Percentiles rank a stretch among this genome's conserved stretches.
Evolutionary conservation across 2,113 vertebrate species (phyloP).

Genomic region (Peromyscus maniculatus): DNA sequence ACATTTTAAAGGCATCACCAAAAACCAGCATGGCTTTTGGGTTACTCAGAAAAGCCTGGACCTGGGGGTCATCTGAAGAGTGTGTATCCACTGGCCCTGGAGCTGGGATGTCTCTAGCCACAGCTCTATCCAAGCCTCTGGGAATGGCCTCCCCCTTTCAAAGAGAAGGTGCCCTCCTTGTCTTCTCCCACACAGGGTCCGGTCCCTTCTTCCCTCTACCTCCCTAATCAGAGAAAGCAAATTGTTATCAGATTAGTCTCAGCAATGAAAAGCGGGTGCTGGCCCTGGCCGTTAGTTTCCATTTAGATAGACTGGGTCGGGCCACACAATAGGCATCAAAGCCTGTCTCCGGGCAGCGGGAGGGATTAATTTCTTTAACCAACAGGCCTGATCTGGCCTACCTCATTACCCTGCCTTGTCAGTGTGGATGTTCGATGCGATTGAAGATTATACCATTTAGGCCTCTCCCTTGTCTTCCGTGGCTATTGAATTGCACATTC

Average conservation of each 20-base stretch:
- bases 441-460: slow-evolving; percentile 99
- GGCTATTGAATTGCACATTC: slow-evolving; percentile 87
- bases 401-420: slow-evolving; percentile 98
- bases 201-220: slow-evolving; percentile 17
- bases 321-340: slow-evolving; percentile 94
- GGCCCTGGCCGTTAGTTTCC: slow-evolving; percentile 93
- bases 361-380: slow-evolving; percentile 92
- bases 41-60: neutral
- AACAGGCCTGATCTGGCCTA: slow-evolving; percentile 93
- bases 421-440: slow-evolving; percentile 94
- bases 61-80: neutral
- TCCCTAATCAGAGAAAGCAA: slow-evolving; percentile 80
- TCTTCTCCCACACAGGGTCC: neutral
- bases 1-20: neutral
- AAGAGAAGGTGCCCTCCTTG: neutral
- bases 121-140: neutral
- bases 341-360: slow-evolving; percentile 88
- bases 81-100: fast-evolving
- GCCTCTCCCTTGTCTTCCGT: slow-evolving; percentile 88
- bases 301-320: slow-evolving; percentile 98
- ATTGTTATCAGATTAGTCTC: slow-evolving; percentile 91
- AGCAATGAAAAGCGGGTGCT: slow-evolving; percentile 88
- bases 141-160: neutral
- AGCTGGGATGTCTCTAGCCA: neutral
- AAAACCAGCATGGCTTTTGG: fast-evolving